Evolutionary conservation across 1,140 invertebrate genomes (phyloP), one percentile per base, ranked within the genome.

Genomic region (Apis dorsata): DNA sequence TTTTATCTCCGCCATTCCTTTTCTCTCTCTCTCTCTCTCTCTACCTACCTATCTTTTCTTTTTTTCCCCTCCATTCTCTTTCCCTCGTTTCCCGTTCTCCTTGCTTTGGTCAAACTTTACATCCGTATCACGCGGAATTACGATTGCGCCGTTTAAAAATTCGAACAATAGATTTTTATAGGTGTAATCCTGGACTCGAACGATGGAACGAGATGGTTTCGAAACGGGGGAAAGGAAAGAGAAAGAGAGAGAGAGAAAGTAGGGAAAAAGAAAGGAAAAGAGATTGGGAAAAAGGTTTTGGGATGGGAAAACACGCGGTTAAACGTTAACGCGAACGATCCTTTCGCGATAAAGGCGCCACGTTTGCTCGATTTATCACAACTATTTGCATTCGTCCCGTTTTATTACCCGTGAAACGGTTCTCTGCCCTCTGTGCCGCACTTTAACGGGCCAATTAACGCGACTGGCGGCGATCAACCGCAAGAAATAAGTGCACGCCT

Each of bases 361-460:
- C 44, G 57, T n/a, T 69, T 59, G n/a, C 19, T 12, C 53, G 55
- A 70, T 79, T 74, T 74, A 75, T 75, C 24, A 51, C 53, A 17
- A 68, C 68, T n/a, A 69, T 83, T 78, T 65, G 34, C 17, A 63
- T 62, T 60, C 24, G 34, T 60, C 9, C 12, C 4, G 60, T 81
- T 81, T 81, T 86, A 81, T 59, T 53, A 34, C 65, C 75, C 63
- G 57, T 55, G 24, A 63, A 83, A 62, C 17, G 53, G 12, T 49
- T 55, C 24, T 19, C 34, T 21, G 15, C 12, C 11, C 0, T 12
- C 17, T 2, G 10, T 28, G 4, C 8, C 44, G 2, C 44, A 1
- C 73, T 86, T 86, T 74, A 84, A 81, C 53, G 44, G 51, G 66
- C 71, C 83, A 87, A 88, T 88, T 88, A 88, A 85, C 71, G 62